Conservation (phyloP, 1,140 invertebrate genomes). For the Asbolus verrucosus region DNA sequence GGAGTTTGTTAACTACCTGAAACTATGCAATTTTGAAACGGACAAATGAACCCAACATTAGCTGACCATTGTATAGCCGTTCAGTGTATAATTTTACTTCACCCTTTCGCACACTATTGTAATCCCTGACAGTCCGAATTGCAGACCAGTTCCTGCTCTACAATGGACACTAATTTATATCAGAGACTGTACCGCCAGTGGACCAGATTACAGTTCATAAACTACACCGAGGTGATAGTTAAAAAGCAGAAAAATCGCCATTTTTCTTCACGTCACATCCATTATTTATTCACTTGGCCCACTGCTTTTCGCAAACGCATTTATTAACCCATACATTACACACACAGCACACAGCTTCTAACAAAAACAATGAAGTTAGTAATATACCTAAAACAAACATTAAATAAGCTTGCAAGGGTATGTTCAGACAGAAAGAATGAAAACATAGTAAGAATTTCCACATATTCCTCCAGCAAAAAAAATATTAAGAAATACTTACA, state of each 20-base stretch:
- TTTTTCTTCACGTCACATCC: not conserved
- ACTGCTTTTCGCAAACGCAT: not conserved
- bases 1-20: slow-evolving; percentile 40
- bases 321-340: not conserved
- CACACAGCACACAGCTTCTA: not conserved
- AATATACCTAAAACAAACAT: slow-evolving; percentile 1
- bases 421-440: not conserved
- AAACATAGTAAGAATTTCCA: too few species aligned
- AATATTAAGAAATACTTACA: slow-evolving; percentile 84
- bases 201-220: slow-evolving; percentile 22
- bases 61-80: slow-evolving; percentile 52
- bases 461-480: too few species aligned
- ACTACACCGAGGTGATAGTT: slow-evolving; percentile 14
- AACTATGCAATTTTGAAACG: slow-evolving; percentile 18
- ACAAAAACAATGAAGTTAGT: not conserved
- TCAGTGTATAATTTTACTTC: slow-evolving; percentile 54
- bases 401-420: not conserved
- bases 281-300: not conserved
- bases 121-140: slow-evolving; percentile 50
- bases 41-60: slow-evolving; percentile 51
- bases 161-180: slow-evolving; percentile 57
- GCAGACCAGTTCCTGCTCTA: slow-evolving; percentile 52
- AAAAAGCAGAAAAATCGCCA: not conserved
- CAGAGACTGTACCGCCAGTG: slow-evolving; percentile 33
- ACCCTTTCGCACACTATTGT: slow-evolving; percentile 49